Conservation (phyloP, 1,140 invertebrate genomes). For the Condylostylus longicornis region DNA sequence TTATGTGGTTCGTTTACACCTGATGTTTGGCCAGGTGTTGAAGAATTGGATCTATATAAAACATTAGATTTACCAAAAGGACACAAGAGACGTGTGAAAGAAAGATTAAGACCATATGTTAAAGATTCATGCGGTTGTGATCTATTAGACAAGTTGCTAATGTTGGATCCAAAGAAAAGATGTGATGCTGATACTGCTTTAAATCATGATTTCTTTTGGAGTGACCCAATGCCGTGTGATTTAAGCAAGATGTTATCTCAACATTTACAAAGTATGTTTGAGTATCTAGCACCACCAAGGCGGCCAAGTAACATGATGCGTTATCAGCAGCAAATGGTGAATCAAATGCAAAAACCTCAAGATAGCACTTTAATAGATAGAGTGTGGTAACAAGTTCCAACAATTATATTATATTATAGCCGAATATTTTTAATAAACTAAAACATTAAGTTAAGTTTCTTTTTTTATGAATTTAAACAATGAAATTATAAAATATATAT, state of each 20-base stretch:
- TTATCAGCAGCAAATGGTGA: constrained; percentile 41
- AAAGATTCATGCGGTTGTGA: constrained; percentile 87
- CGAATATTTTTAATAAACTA: too few species aligned
- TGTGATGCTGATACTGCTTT: constrained; percentile 83
- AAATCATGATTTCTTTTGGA: constrained; percentile 98
- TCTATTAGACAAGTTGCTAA: constrained; percentile 81
- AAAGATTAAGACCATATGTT: constrained; percentile 78
- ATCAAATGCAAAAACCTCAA: constrained; percentile 28
- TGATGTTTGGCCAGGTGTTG: constrained; percentile 90
- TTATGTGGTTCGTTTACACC: constrained; percentile 91
- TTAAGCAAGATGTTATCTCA: constrained; percentile 85
- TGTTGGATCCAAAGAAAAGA: constrained; percentile 81
- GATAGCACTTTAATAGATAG: constrained; percentile 31
- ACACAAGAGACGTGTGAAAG: constrained; percentile 84
- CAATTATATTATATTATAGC: too few species aligned
- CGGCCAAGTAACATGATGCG: constrained; percentile 53
- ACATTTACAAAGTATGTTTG: constrained; percentile 91
- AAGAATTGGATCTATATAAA: constrained; percentile 78
- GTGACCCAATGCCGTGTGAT: constrained; percentile 87
- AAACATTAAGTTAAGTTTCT: too few species aligned
- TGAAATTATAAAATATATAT: too few species aligned
- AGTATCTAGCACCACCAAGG: constrained; percentile 75
- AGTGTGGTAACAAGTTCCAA: constrained; percentile 22
- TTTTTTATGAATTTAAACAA: too few species aligned
- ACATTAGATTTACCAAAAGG: constrained; percentile 84